Base-by-base conservation (phyloP, 2,888 invertebrate species). In the Ditylenchus weischeri region DNA sequence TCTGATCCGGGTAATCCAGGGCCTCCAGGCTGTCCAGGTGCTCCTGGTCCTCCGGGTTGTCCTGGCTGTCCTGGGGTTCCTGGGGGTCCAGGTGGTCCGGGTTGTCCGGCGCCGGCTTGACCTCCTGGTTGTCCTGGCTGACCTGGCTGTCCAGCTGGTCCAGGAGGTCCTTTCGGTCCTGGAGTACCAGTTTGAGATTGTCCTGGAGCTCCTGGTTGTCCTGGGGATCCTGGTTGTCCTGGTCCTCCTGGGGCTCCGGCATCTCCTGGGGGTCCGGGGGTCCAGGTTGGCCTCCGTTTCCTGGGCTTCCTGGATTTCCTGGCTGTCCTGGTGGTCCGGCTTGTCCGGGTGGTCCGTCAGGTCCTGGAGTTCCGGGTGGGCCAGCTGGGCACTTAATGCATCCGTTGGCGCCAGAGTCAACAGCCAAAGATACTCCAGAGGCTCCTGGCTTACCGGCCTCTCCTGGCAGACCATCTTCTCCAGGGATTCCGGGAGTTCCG, bases 121-220 rank as follows among this genome's bases (percentile, higher is more conserved):
- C 71, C 73, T 70, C 80, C 80, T 36, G 68, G 70, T 18, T 71
- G 71, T 69, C 79, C 79, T 43, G 70, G 68, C 64, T 72, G 72
- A 72, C 79, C 68, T 29, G 69, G 58, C 13, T 54, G 61, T 19
- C 70, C 70, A 10, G 64, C 57, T 7, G 62, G 51, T 8, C 66
- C 66, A 47, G 66, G 50, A 21, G 64, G 58, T 48, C 64, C 60
- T 61, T 62, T n/a, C 11, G 59, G 60, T 64, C 64, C 64, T 29
- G 57, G 57, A n/a, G 66, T 69, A 23, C 75, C 73, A n/a, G 73
- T 75, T 38, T 73, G 73, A 7, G 72, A 60, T 35, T 49, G 60
- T 49, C 71, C 71, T 58, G 71, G 61, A 19, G 50, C 48, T 60
- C 69, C 69, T 3, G 69, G 69, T 15, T 68, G 67, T 0, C 69